Percentiles rank a stretch among this genome's conserved stretches.
phyloP scores from a whole-genome alignment of 2,797 vertebrate species.

The Fratercula arctica region DNA sequence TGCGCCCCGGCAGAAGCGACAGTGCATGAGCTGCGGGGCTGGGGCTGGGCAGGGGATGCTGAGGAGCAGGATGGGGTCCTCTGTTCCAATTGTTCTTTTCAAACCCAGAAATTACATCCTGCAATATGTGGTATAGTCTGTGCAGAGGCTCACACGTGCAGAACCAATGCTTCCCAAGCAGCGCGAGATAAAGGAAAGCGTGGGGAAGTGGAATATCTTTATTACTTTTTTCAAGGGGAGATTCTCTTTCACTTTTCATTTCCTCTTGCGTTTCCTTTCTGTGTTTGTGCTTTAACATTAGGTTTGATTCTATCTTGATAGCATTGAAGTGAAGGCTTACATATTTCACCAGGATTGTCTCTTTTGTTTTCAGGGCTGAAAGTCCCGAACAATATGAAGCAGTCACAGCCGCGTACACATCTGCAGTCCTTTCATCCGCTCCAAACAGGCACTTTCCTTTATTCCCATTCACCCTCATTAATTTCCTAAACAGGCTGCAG shows the following conservation, averaged over 20 bases:
- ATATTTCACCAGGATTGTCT: not conserved
- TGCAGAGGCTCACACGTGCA: not conserved
- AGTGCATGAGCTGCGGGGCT: not conserved
- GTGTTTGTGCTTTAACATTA: slow-evolving; percentile 28
- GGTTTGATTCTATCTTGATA: slow-evolving; percentile 38
- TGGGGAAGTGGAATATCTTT: not conserved
- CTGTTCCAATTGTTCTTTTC: not conserved
- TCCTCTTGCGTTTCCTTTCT: slow-evolving; percentile 31
- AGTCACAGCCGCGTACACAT: not conserved
- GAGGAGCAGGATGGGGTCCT: not conserved
- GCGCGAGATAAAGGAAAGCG: not conserved
- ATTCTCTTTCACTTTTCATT: slow-evolving; percentile 29
- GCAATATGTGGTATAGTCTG: not conserved
- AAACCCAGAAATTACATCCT: slow-evolving; percentile 24
- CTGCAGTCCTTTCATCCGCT: slow-evolving; percentile 14
- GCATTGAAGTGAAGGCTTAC: slow-evolving; percentile 1
- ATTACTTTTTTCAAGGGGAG: slow-evolving; percentile 13
- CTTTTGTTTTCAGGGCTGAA: slow-evolving; percentile 29
- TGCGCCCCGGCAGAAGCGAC: not conserved
- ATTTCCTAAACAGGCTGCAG: slow-evolving; percentile 23
- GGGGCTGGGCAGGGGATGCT: not conserved
- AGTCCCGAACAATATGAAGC: slow-evolving; percentile 36
- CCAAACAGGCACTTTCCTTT: slow-evolving; percentile 2
- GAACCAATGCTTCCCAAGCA: not conserved
- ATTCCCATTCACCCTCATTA: slow-evolving; percentile 45